phyloP scores from a whole-genome alignment of 1,140 invertebrate genomes.

The Aphelenchoides fujianensis region DNA sequence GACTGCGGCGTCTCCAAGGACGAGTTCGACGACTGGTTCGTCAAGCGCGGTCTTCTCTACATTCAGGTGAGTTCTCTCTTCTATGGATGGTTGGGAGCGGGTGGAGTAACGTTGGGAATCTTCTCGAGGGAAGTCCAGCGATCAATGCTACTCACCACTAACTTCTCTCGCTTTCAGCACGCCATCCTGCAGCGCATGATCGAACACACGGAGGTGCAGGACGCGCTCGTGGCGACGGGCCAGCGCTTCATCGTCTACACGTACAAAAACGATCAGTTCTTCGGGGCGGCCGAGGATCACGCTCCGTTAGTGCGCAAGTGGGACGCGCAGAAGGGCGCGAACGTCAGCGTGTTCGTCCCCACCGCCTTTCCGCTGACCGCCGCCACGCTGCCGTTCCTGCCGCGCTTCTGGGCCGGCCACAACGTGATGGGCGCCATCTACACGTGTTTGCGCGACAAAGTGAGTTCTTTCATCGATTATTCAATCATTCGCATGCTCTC shows the following conservation, averaged over 20 bases:
- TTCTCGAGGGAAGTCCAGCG: too few relatives aligned
- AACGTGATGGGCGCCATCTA: slow-evolving; percentile 3
- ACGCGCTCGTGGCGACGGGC: background rate
- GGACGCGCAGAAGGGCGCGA: background rate
- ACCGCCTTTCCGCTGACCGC: background rate
- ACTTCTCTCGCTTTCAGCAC: background rate
- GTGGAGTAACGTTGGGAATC: too few relatives aligned
- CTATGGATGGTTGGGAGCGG: too few relatives aligned
- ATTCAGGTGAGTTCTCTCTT: slow-evolving; percentile 3
- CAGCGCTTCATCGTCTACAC: background rate
- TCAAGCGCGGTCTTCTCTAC: background rate
- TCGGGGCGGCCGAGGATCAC: background rate
- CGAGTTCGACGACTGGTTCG: background rate
- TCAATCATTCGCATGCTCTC: too few relatives aligned
- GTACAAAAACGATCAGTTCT: background rate
- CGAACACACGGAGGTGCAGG: background rate
- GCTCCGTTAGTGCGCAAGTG: background rate
- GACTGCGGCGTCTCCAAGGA: background rate
- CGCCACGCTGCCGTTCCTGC: background rate
- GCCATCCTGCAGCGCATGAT: background rate
- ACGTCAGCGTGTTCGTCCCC: background rate
- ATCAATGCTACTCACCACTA: too few relatives aligned
- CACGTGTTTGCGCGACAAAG: background rate
- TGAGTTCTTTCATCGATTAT: background rate
- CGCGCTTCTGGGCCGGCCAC: background rate